A percentile compares a stretch with the other conserved stretches of the same genome.
Conservation (phyloP, 2,797 vertebrate genomes). For the Artibeus jamaicensis region DNA sequence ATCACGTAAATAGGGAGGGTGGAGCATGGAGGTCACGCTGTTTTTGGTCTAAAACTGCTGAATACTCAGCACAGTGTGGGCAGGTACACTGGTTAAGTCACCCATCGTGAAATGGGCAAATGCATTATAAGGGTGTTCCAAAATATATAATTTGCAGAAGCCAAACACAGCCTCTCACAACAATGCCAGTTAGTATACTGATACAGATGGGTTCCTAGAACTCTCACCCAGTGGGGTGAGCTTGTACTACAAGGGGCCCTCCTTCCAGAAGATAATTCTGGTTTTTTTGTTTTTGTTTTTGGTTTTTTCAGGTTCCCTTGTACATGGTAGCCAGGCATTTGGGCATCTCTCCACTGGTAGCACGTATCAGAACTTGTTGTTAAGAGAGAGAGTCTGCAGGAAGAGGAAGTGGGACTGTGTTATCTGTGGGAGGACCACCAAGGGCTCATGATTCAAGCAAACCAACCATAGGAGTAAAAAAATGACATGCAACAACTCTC, state of each 20-base stretch:
- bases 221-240: too few relatives aligned
- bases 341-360: not conserved
- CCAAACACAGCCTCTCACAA: not conserved
- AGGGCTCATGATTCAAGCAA: not conserved
- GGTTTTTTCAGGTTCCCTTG: too few relatives aligned
- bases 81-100: not conserved
- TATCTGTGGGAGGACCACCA: not conserved
- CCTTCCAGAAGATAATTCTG: not conserved
- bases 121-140: not conserved
- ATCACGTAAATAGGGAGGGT: not conserved
- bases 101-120: not conserved
- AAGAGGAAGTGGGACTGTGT: not conserved
- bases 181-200: not conserved
- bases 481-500: not conserved
- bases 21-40: not conserved
- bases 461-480: not conserved
- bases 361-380: not conserved
- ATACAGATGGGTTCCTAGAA: not conserved
- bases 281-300: not conserved
- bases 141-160: not conserved
- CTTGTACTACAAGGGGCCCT: not conserved
- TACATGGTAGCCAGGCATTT: accelerated
- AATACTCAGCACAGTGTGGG: not conserved
- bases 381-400: not conserved
- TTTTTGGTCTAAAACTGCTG: not conserved